A percentile compares a stretch with the other conserved stretches of the same genome.
phyloP scores from a whole-genome alignment of 2,113 vertebrate genomes.

The Ammodramus savannarum region DNA sequence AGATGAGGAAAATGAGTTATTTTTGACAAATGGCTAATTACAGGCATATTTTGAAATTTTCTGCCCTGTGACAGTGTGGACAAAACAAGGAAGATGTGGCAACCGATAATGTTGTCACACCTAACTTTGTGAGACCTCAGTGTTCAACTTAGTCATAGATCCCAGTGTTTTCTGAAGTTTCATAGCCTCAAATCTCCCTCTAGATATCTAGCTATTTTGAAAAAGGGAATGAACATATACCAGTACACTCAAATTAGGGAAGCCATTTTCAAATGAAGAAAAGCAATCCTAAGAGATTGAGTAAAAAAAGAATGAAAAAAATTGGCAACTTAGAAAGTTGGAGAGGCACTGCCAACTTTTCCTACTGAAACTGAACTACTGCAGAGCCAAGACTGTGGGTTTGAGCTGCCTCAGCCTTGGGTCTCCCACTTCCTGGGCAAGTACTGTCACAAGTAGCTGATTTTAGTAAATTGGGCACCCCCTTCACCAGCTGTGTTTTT shows the following conservation, averaged over 20 bases:
- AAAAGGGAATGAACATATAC: neutral
- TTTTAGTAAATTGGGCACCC: neutral
- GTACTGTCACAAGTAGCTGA: neutral
- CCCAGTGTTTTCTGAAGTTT: neutral
- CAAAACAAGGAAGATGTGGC: neutral
- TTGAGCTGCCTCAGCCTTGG: neutral
- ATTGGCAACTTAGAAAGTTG: neutral
- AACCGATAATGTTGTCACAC: neutral
- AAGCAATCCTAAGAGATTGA: neutral
- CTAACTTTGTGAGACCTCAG: neutral
- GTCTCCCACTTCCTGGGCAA: constrained; percentile 25
- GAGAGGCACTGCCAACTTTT: neutral
- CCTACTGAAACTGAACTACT: neutral
- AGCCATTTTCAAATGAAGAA: neutral
- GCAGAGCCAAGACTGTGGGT: neutral
- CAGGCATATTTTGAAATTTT: neutral
- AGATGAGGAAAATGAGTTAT: neutral
- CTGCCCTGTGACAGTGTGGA: neutral
- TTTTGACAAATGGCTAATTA: neutral
- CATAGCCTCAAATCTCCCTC: neutral
- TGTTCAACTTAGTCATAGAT: neutral
- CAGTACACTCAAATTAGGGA: neutral
- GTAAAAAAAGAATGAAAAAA: neutral
- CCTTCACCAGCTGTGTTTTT: constrained; percentile 8
- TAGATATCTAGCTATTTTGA: neutral